Base-by-base conservation (phyloP, 1,140 invertebrate species). In the Drosophila paulistorum region DNA sequence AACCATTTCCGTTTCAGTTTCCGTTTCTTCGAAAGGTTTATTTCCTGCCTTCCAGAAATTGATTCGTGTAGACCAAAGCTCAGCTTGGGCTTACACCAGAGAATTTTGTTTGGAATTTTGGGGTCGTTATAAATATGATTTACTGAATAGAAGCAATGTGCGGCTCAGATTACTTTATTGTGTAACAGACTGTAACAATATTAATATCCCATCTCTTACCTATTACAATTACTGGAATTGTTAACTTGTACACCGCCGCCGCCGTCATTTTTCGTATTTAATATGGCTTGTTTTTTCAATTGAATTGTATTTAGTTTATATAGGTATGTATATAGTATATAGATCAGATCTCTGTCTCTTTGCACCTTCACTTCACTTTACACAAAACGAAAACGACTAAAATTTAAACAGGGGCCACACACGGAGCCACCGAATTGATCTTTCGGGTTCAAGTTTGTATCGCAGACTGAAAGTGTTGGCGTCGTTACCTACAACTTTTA, bases 381-480 rank as follows among this genome's bases (percentile, higher is more conserved):
- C 45, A 23, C 17, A 23, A 51, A 37, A 51, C 45, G 20, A 20
- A 48, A 51, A 17, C 14, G 14, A 48, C 30, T 5, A 48, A 48
- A 48, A 9, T 37, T 48, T 76, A 77, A 58, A 35, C 55, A 35
- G 59, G 11, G 39, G n/a, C 17, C 60, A 42, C 17, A 30, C 30
- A 7, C 9, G 45, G 7, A 64, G n/a, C 69, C 83, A 77, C 58
- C 77, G 74, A 71, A 74, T 74, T 74, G 84, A 89, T 89, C 84
- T 81, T 78, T 66, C 77, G 65, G 81, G 80, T 83, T 89, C 77
- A 77, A 70, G 85, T 78, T 80, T 77, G 66, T 79, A 67, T 78
- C 69, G 77, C 58, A 62, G 85, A 90, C 85, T 90, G 84, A 87
- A 77, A 60, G 58, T 68, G 65, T 48, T 67, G 79, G 66, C 70